Evolutionary conservation across 2,888 invertebrate species (phyloP).

Genomic region (Limnephilus lunatus): DNA sequence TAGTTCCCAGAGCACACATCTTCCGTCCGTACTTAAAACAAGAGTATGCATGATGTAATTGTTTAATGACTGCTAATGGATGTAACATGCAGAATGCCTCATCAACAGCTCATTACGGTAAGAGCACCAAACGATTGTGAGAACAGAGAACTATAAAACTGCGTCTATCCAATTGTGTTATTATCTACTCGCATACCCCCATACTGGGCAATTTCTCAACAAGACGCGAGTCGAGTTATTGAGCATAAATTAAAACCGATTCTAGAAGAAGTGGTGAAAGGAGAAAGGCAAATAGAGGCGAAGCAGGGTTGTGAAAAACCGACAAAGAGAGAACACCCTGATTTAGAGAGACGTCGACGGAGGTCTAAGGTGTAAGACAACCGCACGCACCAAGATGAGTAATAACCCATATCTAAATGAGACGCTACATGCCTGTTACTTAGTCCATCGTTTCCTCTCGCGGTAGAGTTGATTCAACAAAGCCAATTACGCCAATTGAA

Average conservation of each 20-base stretch:
- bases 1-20: not conserved
- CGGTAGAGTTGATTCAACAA: slow-evolving; percentile 44
- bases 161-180: not conserved
- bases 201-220: not conserved
- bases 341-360: not conserved
- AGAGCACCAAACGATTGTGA: not conserved
- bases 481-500: slow-evolving; percentile 59
- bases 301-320: not conserved
- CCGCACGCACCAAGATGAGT: not conserved
- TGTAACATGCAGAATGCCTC: not conserved
- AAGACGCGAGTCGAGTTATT: not conserved
- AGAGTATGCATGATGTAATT: not conserved
- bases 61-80: not conserved
- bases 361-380: not conserved
- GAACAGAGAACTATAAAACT: not conserved
- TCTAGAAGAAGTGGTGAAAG: not conserved
- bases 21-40: not conserved
- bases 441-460: not conserved
- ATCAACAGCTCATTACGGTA: not conserved
- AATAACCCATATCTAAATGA: not conserved
- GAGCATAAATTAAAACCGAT: not conserved
- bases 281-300: not conserved
- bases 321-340: too few relatives aligned
- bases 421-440: not conserved
- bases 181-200: not conserved